Base-by-base conservation (phyloP, 2,113 vertebrate species). In the Saguinus imperator region DNA sequence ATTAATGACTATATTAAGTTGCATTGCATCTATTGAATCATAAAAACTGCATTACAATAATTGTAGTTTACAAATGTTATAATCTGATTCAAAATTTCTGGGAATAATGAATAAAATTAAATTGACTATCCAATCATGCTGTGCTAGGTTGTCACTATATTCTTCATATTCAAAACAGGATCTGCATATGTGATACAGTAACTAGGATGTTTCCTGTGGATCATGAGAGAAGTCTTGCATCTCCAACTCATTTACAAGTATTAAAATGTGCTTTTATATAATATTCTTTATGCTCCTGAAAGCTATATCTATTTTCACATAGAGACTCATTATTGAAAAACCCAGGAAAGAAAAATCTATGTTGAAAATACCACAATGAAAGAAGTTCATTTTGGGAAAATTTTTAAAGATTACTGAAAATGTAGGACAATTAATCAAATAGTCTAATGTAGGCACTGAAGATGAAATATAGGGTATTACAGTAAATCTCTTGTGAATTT, bases 381-480 rank as follows among this genome's bases (percentile, higher is more conserved):
- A 83, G 61, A 6, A 81, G 32, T 87, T 95, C n/a, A 84, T 50
- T 92, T 94, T 84, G 1, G 50, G 83, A 94, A 92, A 85, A 37
- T 32, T 27, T 58, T 77, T 80, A 87, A 97, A 25, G 13, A 72
- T 94, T 66, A 80, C n/a, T 90, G 29, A 95, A 92, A 90, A 89
- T 80, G 13, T 52, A 43, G 32, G 13, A 20, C 20, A 89, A 50
- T 92, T 86, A 50, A 90, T 93, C 73, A 89, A 37, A 61, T 68
- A 55, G 14, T 80, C 84, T 50, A 81, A 82, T 89, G 27, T 93
- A 58, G 37, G 13, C 27, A 86, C 17, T 90, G 75, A 87, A 81
- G 27, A 58, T 94, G 82, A 96, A 87, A 81, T 80, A 64, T 35
- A 37, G 50, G 12, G 20, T 52, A 58, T 61, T 95, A 32, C 57